Base-by-base conservation (phyloP, 1,140 invertebrate genomes). In the Liolophura sinensis region DNA sequence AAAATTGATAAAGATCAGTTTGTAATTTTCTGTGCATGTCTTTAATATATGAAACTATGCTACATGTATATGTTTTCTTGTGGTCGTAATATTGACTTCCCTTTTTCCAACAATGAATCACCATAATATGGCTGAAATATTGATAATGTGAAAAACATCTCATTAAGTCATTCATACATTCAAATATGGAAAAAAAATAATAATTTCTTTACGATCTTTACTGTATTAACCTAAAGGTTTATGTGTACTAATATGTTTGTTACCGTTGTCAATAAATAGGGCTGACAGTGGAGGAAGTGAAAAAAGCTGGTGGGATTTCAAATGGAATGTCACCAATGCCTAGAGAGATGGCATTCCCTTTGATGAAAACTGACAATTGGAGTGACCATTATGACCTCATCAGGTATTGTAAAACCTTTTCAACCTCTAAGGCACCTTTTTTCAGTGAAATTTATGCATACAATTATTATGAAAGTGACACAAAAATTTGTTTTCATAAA, bases 371-470 rank as follows among this genome's bases (percentile, higher is more conserved):
- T 59, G 77, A 81, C 47, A 68, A 74, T 60, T 85, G 83, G 83
- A 73, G 83, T 72, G 82, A 85, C 62, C 58, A 72, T 12, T 84
- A 85, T 76, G 83, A 84, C 60, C 70, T 81, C 22, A 82, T 83
- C 12, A 75, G 77, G 77, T 82, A 74, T 52, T 51, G 55, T 59
- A 56, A n/a, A 18, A 16, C 11, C 25, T 60, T 60, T 40, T 60
- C 14, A 14, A n/a, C n/a, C n/a, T n/a, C n/a, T n/a, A n/a, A n/a
- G n/a, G n/a, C n/a, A n/a, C n/a, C n/a, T n/a, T n/a, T n/a, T n/a
- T n/a, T n/a, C n/a, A n/a, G n/a, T n/a, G n/a, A n/a, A n/a, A n/a
- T n/a, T n/a, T n/a, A n/a, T n/a, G n/a, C n/a, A n/a, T n/a, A n/a
- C n/a, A n/a, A n/a, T n/a, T n/a, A n/a, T n/a, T n/a, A n/a, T n/a